Evolutionary conservation across 2,888 invertebrate genomes (phyloP).

Genomic region (Synanthedon formicaeformis): DNA sequence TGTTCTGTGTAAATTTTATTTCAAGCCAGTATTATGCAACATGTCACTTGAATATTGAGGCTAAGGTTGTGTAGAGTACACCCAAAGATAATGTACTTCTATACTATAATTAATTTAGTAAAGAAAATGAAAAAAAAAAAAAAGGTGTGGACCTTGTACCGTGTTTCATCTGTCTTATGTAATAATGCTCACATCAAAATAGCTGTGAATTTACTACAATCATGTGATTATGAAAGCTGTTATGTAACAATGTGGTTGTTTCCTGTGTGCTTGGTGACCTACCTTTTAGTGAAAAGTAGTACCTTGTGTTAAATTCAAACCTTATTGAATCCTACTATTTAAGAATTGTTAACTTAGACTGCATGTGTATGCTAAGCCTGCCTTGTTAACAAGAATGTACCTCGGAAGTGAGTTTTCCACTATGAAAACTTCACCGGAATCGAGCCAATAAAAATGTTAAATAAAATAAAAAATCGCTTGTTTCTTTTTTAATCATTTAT

Average conservation of each 20-base stretch:
- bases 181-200: constrained; percentile 24
- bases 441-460: not conserved
- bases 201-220: constrained; percentile 40
- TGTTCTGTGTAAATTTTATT: constrained; percentile 22
- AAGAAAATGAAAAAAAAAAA: not conserved
- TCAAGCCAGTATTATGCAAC: constrained; percentile 49
- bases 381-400: constrained; percentile 7
- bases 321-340: too few relatives aligned
- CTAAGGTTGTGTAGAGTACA: not conserved
- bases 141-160: constrained; percentile 35
- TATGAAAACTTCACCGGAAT: constrained; percentile 28
- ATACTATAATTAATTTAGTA: not conserved
- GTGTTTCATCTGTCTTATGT: constrained; percentile 24
- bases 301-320: too few relatives aligned
- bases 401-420: constrained; percentile 54
- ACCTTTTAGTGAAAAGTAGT: too few relatives aligned
- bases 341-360: not conserved
- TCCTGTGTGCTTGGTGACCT: constrained; percentile 20
- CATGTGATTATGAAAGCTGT: constrained; percentile 49
- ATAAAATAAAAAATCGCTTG: not conserved
- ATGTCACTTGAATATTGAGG: constrained; percentile 9
- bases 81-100: not conserved
- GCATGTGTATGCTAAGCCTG: not conserved
- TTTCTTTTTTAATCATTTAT: not conserved
- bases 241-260: constrained; percentile 46